Base-by-base conservation (phyloP, 2,888 invertebrate genomes). In the Hypercompe scribonia region DNA sequence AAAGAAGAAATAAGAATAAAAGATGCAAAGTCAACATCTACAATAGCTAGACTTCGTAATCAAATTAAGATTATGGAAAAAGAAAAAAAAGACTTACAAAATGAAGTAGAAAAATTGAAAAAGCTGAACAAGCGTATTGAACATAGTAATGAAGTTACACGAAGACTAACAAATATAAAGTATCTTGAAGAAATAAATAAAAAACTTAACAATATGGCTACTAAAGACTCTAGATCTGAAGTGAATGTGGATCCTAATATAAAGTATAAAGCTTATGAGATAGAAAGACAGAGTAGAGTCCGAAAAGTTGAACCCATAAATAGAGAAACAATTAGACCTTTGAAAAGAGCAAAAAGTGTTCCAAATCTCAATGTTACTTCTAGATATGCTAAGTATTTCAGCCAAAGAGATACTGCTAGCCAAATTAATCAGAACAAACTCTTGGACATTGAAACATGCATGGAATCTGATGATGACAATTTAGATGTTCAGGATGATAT, bases 171-270 rank as follows among this genome's bases (percentile, higher is more conserved):
- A n/a, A 98, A 97, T 79, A 96, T 97, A 50, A 97, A 97, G 94
- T 97, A 97, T 90, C 94, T 98, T 77, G 97, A 97, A 84, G 97
- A 97, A 90, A 98, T 98, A 50, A 98, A 97, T 87, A 97, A 97
- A 73, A 95, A 95, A 82, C 88, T 95, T 50, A 84, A 88, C 21
- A 84, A 89, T 50, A 92, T 93, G 86, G 85, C 91, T n/a, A 80
- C 88, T 61, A 93, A 90, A 84, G 91, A 92, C 61, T 83, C 89
- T 50, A 88, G 83, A 70, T 87, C 92, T 33, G 91, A 92, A 83
- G 84, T 92, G 36, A 82, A 87, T 64, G 39, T 89, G 46, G 91
- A 91, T 73, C 81, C 80, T 54, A 89, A 94, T 80, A 79, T 89
- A 15, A 95, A 95, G 87, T 95, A 94, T 78, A 94, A 94, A 87